Evolutionary conservation across 2,113 vertebrate species (phyloP).

Genomic region (Hippocampus mohnikei): DNA sequence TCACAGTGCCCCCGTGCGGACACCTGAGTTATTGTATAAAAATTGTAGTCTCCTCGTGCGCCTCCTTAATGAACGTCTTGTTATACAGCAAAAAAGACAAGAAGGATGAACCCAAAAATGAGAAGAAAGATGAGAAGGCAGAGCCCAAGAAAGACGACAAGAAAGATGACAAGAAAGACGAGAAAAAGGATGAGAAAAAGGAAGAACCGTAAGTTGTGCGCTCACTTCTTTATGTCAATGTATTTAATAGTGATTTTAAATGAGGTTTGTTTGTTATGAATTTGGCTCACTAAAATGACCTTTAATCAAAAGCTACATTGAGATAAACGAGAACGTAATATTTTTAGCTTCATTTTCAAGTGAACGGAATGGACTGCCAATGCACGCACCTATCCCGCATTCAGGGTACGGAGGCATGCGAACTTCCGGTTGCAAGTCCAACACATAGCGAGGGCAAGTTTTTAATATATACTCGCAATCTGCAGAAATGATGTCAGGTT

Average conservation of each 20-base stretch:
- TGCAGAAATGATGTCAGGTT: no score
- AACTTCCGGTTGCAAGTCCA: no score
- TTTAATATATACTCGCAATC: no score
- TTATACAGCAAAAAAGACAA: constrained; percentile 76
- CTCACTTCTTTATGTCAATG: neutral
- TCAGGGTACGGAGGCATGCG: no score
- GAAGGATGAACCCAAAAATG: constrained; percentile 65
- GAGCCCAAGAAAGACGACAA: constrained; percentile 45
- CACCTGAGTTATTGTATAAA: neutral
- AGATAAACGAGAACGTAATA: no score
- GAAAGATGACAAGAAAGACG: constrained; percentile 46
- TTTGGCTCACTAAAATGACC: no score
- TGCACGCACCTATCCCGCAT: no score
- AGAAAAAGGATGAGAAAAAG: constrained; percentile 56
- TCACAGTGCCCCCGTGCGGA: constrained; percentile 22
- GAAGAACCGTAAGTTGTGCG: constrained; percentile 52
- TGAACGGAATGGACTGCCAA: neutral
- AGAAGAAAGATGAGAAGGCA: constrained; percentile 50
- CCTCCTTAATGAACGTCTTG: constrained; percentile 9
- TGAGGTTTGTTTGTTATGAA: no score
- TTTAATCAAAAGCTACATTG: no score
- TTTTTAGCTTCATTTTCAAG: neutral
- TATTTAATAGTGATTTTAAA: neutral
- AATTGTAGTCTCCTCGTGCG: neutral
- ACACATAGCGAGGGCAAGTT: no score